These are phyloP conservation scores for Gambusia yucatana DNA, from an alignment of 2,797 vertebrate genomes.

Conservation along the genomic window DNA sequence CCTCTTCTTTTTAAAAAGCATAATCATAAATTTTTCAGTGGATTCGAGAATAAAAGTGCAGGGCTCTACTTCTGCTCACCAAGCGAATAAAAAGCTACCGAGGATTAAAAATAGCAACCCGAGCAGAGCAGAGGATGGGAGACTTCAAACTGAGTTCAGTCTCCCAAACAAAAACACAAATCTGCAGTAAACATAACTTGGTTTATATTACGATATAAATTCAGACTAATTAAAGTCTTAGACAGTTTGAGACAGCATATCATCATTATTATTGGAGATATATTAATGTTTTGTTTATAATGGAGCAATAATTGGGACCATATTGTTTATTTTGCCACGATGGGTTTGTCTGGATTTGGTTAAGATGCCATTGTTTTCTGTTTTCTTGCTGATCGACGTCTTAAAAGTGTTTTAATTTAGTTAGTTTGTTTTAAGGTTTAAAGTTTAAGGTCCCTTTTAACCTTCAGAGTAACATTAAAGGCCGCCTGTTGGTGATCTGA, in stretches of 20 bases:
- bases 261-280: background rate
- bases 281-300: background rate
- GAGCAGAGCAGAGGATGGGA: slow-evolving; percentile 45
- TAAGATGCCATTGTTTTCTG: background rate
- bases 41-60: slow-evolving; percentile 72
- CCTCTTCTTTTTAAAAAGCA: slow-evolving; percentile 49
- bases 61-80: slow-evolving; percentile 65
- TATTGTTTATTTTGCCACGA: background rate
- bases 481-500: slow-evolving; percentile 32
- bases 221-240: background rate
- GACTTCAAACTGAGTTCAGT: slow-evolving; percentile 50
- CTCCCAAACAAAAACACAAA: slow-evolving; percentile 54
- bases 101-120: slow-evolving; percentile 80
- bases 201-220: slow-evolving; percentile 6
- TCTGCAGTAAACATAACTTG: slow-evolving; percentile 22
- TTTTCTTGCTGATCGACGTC: background rate
- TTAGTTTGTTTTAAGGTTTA: slow-evolving; percentile 24
- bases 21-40: slow-evolving; percentile 82
- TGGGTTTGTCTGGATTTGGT: background rate
- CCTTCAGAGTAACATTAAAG: slow-evolving; percentile 4
- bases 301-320: background rate
- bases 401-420: slow-evolving; percentile 26
- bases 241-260: background rate
- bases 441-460: slow-evolving; percentile 37
- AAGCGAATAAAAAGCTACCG: slow-evolving; percentile 62